phyloP scores from a whole-genome alignment of 2,888 invertebrate genomes.

The Mythimna lalbum region DNA sequence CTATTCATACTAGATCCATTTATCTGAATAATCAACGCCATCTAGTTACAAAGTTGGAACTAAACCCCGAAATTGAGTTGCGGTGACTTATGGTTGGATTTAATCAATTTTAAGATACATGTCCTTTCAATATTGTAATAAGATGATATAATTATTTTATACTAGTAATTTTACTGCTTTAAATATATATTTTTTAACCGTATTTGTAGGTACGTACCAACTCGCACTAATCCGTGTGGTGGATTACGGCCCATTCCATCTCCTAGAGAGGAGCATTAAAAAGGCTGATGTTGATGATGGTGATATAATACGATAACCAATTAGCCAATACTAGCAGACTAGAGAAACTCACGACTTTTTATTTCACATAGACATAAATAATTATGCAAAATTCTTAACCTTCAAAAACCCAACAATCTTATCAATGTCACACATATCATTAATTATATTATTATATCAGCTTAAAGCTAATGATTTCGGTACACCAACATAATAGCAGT shows the following conservation, averaged over 20 bases:
- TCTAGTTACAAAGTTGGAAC: slow-evolving; percentile 18
- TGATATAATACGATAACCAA: background rate
- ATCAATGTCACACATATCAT: slow-evolving; percentile 43
- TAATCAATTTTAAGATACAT: background rate
- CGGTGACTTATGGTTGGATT: background rate
- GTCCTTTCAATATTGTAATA: background rate
- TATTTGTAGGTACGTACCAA: no score
- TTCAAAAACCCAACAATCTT: background rate
- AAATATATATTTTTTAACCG: background rate
- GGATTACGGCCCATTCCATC: no score
- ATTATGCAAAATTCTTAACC: background rate
- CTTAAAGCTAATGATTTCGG: slow-evolving; percentile 17
- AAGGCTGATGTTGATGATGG: no score
- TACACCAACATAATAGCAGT: slow-evolving; percentile 20
- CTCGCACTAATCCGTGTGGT: no score
- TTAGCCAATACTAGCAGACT: background rate
- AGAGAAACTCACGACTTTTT: background rate
- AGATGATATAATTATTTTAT: background rate
- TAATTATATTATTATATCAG: slow-evolving; percentile 10
- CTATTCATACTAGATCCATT: slow-evolving; percentile 33
- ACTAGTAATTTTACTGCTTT: background rate
- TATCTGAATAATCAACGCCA: slow-evolving; percentile 22
- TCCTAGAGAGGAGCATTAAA: no score
- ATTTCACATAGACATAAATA: background rate
- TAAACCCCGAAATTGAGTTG: background rate